Evolutionary conservation across 2,888 invertebrate species (phyloP).

Genomic region (Tachina fera): DNA sequence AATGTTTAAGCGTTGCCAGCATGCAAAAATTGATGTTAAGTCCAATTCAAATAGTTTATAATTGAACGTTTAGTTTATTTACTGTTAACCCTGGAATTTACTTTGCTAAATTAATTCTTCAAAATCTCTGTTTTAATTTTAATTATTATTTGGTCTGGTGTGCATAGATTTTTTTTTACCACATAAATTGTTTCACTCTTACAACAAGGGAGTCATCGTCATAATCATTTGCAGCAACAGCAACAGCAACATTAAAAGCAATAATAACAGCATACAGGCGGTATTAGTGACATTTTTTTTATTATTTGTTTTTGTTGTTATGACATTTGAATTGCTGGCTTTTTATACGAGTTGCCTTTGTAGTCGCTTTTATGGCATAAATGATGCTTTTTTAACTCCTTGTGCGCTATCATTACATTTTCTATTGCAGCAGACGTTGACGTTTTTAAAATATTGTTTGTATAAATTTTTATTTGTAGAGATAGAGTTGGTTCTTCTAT

Average conservation of each 20-base stretch:
- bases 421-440: slow-evolving; percentile 22
- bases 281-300: slow-evolving; percentile 61
- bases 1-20: background rate
- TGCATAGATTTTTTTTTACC: slow-evolving; percentile 28
- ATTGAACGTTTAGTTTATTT: too few relatives aligned
- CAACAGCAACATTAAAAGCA: slow-evolving; percentile 20
- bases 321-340: slow-evolving; percentile 63
- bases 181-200: slow-evolving; percentile 12
- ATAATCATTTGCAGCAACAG: slow-evolving; percentile 8
- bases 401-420: slow-evolving; percentile 43
- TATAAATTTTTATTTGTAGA: background rate
- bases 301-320: slow-evolving; percentile 54
- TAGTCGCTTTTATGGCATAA: slow-evolving; percentile 50
- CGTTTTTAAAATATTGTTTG: slow-evolving; percentile 30
- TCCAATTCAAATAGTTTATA: background rate
- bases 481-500: slow-evolving; percentile 9
- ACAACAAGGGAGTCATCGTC: slow-evolving; percentile 41
- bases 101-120: slow-evolving; percentile 19
- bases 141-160: slow-evolving; percentile 21
- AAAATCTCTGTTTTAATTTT: slow-evolving; percentile 24
- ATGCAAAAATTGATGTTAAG: too few relatives aligned
- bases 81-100: background rate
- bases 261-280: slow-evolving; percentile 37
- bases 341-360: slow-evolving; percentile 27
- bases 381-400: slow-evolving; percentile 46